Base-by-base conservation (phyloP, 2,888 invertebrate genomes). In the Acleris holmiana region DNA sequence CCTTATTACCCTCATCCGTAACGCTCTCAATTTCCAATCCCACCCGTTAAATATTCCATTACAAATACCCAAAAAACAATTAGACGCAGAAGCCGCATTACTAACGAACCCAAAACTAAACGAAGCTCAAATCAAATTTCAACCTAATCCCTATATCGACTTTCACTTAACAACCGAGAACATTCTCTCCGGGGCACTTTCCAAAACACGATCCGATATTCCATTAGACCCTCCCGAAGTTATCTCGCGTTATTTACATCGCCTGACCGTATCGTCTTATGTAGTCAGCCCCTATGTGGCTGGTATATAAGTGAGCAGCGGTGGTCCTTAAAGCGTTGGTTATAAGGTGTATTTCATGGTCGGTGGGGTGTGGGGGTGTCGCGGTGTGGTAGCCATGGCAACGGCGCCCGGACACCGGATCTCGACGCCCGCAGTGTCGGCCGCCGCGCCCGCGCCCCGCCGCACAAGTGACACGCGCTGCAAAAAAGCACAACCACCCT, bases 341-440 rank as follows among this genome's bases (percentile, higher is more conserved):
- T 71, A 70, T 86, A 86, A 76, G 82, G 88, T 83, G 76, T 81
- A 69, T 76, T 79, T 85, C 35, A 35, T 13, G 35, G 35, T 82
- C 71, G 40, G 54, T 74, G 83, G 64, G 67, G 63, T 48, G 68
- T 67, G 68, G 68, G 82, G 87, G 89, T 87, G 88, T 88, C 88
- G 84, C 88, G 91, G 91, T 89, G 92, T 89, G 88, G 94, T 94
- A 84, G 93, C 86, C 89, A 93, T 93, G 93, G 93, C 86, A 86
- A 94, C 94, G 89, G 89, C 92, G 85, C 91, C 93, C 93, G 93
- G 94, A 83, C 94, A 93, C 93, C 93, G 93, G 93, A 93, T 93
- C 94, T 91, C 91, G 86, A 91, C 91, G 90, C 91, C 93, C 93
- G 92, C 91, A 90, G 93, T 93, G 93, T 93, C 91, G 87, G 89